Evolutionary conservation across 2,797 vertebrate species (phyloP).

Genomic region (Tolypeutes matacus): DNA sequence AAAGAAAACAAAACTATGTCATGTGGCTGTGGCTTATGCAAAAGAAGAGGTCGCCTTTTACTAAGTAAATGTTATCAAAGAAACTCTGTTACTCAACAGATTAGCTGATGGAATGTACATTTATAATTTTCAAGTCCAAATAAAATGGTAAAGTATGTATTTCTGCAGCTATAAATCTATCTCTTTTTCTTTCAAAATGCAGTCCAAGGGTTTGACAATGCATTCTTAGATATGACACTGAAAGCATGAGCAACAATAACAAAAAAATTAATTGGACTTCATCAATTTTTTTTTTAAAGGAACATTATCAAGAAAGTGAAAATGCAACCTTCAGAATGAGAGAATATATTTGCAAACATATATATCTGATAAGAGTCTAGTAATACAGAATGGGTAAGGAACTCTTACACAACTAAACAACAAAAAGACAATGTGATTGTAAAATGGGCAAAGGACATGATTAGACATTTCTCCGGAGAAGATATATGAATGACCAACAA

Average conservation of each 20-base stretch:
- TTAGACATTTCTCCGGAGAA: slow-evolving; percentile 16
- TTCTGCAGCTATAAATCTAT: neutral
- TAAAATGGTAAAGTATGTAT: neutral
- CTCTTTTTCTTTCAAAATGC: slow-evolving; percentile 47
- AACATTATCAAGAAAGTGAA: neutral
- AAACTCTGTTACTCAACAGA: neutral
- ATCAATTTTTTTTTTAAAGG: neutral
- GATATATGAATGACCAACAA: neutral
- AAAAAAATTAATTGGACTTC: slow-evolving; percentile 2
- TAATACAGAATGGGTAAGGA: slow-evolving; percentile 2
- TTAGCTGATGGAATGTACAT: neutral
- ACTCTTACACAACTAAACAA: slow-evolving; percentile 16
- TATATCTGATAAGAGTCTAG: neutral
- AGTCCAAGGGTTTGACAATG: neutral
- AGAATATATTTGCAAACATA: slow-evolving; percentile 23
- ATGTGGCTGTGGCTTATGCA: neutral
- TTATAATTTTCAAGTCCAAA: slow-evolving; percentile 40
- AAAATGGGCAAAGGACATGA: neutral
- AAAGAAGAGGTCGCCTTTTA: slow-evolving; percentile 6
- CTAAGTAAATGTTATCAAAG: neutral
- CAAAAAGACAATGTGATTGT: neutral
- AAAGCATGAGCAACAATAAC: neutral
- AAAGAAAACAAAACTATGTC: slow-evolving; percentile 20
- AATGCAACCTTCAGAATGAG: neutral
- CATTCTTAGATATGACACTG: neutral